phyloP scores from a whole-genome alignment of 2,888 invertebrate genomes.

The Lampropteryx suffumata region DNA sequence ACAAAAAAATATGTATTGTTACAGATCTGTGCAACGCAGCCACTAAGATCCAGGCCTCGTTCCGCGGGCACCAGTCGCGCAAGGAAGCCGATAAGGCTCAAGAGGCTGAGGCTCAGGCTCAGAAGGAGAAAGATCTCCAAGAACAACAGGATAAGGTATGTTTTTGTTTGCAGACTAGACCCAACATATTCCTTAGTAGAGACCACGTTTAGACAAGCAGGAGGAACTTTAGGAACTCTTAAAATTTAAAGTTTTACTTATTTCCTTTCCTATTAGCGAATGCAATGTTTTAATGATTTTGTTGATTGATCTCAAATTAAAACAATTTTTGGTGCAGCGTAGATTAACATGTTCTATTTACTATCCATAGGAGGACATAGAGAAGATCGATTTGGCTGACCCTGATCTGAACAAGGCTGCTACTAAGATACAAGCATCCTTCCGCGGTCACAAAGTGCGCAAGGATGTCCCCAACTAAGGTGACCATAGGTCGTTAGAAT shows the following conservation, averaged over 20 bases:
- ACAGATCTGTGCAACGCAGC: constrained; percentile 92
- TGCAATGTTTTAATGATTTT: too few relatives aligned
- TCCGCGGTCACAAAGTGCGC: constrained; percentile 94
- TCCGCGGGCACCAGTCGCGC: constrained; percentile 94
- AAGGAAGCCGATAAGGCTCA: constrained; percentile 82
- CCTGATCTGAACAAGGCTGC: constrained; percentile 95
- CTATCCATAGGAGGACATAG: constrained; percentile 85
- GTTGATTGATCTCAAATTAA: too few relatives aligned
- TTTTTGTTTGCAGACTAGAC: not conserved
- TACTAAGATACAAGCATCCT: constrained; percentile 95
- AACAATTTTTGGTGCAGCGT: too few relatives aligned
- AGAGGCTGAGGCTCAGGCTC: constrained; percentile 51
- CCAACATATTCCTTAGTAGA: too few relatives aligned
- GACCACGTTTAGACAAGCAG: too few relatives aligned
- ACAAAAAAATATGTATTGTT: constrained; percentile 11
- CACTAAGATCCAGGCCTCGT: constrained; percentile 95
- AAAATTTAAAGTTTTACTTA: too few relatives aligned
- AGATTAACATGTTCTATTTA: too few relatives aligned
- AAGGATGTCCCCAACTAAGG: constrained; percentile 85
- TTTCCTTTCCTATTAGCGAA: too few relatives aligned
- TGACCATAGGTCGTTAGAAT: constrained; percentile 36
- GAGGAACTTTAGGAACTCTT: too few relatives aligned
- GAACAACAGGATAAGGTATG: constrained; percentile 72
- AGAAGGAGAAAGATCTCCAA: constrained; percentile 78
- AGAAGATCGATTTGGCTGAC: constrained; percentile 93